Base-by-base conservation (phyloP, 2,113 vertebrate genomes). In the Pelvicachromis taeniatus region DNA sequence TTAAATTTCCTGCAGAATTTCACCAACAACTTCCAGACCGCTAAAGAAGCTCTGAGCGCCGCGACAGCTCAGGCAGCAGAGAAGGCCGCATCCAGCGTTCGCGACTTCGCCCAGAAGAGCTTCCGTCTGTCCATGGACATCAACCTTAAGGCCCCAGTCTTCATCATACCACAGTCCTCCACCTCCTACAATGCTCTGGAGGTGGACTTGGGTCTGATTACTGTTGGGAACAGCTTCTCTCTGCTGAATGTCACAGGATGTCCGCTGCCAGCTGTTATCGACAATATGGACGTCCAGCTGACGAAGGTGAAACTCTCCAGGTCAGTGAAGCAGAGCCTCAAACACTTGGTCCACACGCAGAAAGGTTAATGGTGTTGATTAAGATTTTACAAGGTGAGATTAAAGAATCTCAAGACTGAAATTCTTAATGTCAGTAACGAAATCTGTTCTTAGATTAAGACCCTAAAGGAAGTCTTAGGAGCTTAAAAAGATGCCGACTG, bases 31-130 rank as follows among this genome's bases (percentile, higher is more conserved):
- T 99, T 99, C 91, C 98, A 99, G 89, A 90, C 54, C 0, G 97
- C 98, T 1, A 97, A 97, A 90, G 97, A 97, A 79, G 96, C 98
- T 42, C 68, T 99, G 90, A 97, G 95, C 4, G 86, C 95, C 1
- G 98, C 98, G 12, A 99, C 98, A 0, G 97, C 86, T 10, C 98
- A 99, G 91, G 98, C 98, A 0, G 98, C 98, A 0, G 98, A 97
- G 88, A 97, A 95, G 90, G 98, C 98, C 1, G 98, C 98, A 2
- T 98, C 96, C 23, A 98, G 97, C 1, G 96, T 99, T 9, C 97
- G 97, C 40, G 97, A 97, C 73, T 93, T 99, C 2, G 97, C 98
- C 11, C 96, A 97, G 85, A 97, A 97, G 93, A 98, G 97, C 70
- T 98, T 97, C 63, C 97, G 98, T 1, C 95, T 99, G 52, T 95